Base-by-base conservation (phyloP, 2,113 vertebrate species). In the Trogon melanurus region DNA sequence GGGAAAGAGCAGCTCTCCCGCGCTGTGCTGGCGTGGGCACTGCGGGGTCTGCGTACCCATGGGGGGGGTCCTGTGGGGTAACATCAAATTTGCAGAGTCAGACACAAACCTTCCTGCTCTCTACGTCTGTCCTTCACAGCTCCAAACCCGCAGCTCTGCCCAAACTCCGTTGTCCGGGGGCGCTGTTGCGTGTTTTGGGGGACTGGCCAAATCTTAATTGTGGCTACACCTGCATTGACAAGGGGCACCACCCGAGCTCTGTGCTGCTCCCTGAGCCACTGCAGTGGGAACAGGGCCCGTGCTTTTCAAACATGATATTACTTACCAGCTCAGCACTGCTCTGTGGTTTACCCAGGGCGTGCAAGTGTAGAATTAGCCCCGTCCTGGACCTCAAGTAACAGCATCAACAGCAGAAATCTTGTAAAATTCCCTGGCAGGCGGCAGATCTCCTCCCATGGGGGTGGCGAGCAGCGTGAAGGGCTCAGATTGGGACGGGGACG, bases 351-450 rank as follows among this genome's bases (percentile, higher is more conserved):
- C 25, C 65, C 8, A 22, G 32, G 27, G 23, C 6, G 50, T 13
- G 44, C 69, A 26, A 36, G 34, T 19, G 5, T 10, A 30, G 58
- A 67, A 41, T 50, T 22, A 56, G 67, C 65, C 44, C 47, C 34
- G 16, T 11, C 4, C 4, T 13, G 54, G 53, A 34, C 21, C 38
- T 61, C 16, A 50, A 47, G 11, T 11, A 18, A 38, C 5, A 0
- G 47, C 26, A 26, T 2, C 0, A 1, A 21, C 4, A 23, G 51
- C n/a, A 41, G n/a, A 6, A 3, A 4, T 11, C 29, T 20, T 13
- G 23, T 11, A 14, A 5, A 7, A 16, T 9, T 1, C 15, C 12
- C 13, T 2, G 0, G 11, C 5, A 0, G 34, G 45, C 27, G 48
- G 47, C 23, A 6, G 5, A 11, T 18, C n/a, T 20, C 45, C 3